These are phyloP conservation scores for Apis mellifera DNA, from an alignment of 1,140 invertebrate species.

Conservation along the genomic window Amel_HAv3.1 CM009939.2:6263001-6263500, in stretches of 20 bases:
- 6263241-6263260: slow-evolving; percentile 56
- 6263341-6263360: slow-evolving; percentile 22
- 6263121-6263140: slow-evolving; percentile 37
- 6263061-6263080: slow-evolving; percentile 51
- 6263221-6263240: slow-evolving; percentile 4
- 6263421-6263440: slow-evolving; percentile 21
- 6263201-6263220: slow-evolving; percentile 46
- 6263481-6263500: slow-evolving; percentile 9
- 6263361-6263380: slow-evolving; percentile 26
- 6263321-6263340: slow-evolving; percentile 63
- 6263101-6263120: background rate
- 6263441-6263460: slow-evolving; percentile 48
- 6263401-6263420: slow-evolving; percentile 41
- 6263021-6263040: slow-evolving; percentile 36
- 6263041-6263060: slow-evolving; percentile 62
- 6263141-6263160: slow-evolving; percentile 61
- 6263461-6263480: slow-evolving; percentile 21
- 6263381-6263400: slow-evolving; percentile 27
- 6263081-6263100: slow-evolving; percentile 62
- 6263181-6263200: slow-evolving; percentile 44
- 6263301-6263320: slow-evolving; percentile 60
- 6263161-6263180: slow-evolving; percentile 31
- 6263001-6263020: slow-evolving; percentile 47
- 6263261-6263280: slow-evolving; percentile 60
- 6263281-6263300: slow-evolving; percentile 55